Evolutionary conservation across 2,888 invertebrate species (phyloP).

Genomic region (Noctua janthina): DNA sequence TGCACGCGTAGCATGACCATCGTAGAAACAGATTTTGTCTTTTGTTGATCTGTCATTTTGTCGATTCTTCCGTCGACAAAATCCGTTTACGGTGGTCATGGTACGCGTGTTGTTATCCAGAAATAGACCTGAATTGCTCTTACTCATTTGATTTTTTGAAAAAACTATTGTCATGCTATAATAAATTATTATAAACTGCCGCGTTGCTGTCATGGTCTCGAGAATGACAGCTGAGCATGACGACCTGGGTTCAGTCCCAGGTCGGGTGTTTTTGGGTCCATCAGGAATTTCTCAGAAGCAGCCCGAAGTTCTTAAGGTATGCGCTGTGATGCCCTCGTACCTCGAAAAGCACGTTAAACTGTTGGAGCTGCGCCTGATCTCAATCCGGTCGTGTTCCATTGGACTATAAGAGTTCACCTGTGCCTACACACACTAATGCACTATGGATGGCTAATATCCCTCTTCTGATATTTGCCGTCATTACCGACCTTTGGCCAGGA

Average conservation of each 20-base stretch:
- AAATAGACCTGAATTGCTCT: not conserved
- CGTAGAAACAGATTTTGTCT: no score
- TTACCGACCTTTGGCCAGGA: not conserved
- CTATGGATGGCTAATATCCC: no score
- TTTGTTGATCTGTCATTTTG: no score
- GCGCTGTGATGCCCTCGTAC: no score
- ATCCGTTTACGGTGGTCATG: no score
- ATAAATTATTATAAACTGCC: not conserved
- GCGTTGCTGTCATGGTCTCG: not conserved
- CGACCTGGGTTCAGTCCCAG: not conserved
- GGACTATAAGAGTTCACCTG: not conserved
- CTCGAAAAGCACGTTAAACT: not conserved
- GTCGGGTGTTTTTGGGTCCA: not conserved
- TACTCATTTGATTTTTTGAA: not conserved
- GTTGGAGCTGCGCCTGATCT: not conserved
- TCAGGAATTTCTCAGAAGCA: no score
- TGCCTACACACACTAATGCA: not conserved
- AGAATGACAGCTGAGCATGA: not conserved
- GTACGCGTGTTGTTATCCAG: not conserved
- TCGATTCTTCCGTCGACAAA: no score
- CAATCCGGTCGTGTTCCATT: not conserved
- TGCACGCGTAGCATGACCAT: no score
- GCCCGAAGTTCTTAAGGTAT: no score
- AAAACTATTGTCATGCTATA: not conserved
- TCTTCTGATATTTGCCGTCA: not conserved